These are phyloP conservation scores for Microlaimidae sp. DNA, from an alignment of 2,888 invertebrate species.

Conservation along the genomic window DNA sequence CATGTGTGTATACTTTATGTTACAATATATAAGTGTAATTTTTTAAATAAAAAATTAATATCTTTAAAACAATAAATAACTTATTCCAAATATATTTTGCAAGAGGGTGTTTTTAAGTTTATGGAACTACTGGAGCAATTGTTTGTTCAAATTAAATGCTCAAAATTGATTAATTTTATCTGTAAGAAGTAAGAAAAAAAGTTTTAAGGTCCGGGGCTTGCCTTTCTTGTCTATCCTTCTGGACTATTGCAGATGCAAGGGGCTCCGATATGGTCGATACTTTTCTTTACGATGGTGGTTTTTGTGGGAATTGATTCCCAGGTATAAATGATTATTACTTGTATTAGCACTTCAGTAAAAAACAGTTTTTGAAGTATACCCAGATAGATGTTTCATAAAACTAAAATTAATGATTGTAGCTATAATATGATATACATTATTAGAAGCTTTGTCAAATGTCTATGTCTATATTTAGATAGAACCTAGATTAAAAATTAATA, in stretches of 20 bases:
- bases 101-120: too few relatives aligned
- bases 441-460: background rate
- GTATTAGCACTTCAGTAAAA: background rate
- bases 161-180: too few relatives aligned
- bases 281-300: conserved; percentile 52
- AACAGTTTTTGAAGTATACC: background rate
- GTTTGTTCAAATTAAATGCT: too few relatives aligned
- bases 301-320: conserved; percentile 49
- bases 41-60: too few relatives aligned
- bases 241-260: conserved; percentile 47
- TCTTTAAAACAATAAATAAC: too few relatives aligned
- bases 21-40: too few relatives aligned
- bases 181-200: too few relatives aligned
- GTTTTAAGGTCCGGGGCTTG: conserved; percentile 43
- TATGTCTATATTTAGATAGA: too few relatives aligned
- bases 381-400: background rate
- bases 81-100: too few relatives aligned
- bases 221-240: conserved; percentile 49
- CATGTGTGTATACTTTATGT: too few relatives aligned
- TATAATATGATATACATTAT: background rate
- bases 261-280: conserved; percentile 47
- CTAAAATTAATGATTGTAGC: background rate
- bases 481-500: too few relatives aligned
- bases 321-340: conserved; percentile 32
- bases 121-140: too few relatives aligned